Evolutionary conservation across 2,888 invertebrate species (phyloP).

Genomic region (Lydus trimaculatus): DNA sequence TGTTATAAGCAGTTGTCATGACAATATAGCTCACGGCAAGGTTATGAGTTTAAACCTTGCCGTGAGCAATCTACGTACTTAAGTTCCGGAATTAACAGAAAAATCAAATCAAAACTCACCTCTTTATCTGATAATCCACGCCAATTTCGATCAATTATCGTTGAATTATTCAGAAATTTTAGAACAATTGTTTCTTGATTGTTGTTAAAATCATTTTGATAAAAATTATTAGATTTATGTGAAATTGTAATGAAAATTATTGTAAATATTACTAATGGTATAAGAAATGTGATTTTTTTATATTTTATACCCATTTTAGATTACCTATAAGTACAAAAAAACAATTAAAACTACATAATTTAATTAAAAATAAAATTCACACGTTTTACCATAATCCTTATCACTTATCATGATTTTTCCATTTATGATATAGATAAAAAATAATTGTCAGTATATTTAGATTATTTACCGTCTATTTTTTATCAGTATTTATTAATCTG

Average conservation of each 20-base stretch:
- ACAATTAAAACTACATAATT: background rate
- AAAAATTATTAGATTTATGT: background rate
- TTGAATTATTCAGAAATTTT: background rate
- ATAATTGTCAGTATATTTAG: too few species aligned
- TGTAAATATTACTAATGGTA: background rate
- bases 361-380: too few species aligned
- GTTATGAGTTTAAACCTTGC: too few species aligned
- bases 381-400: background rate
- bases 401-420: background rate
- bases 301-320: background rate
- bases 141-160: slow-evolving; percentile 14
- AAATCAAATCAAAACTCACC: slow-evolving; percentile 6
- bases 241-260: background rate
- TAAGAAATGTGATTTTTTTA: background rate
- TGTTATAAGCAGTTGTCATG: too few species aligned
- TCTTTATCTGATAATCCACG: slow-evolving; percentile 14
- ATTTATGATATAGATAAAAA: too few species aligned
- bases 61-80: too few species aligned
- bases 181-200: background rate
- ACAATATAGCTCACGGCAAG: too few species aligned
- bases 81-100: too few species aligned
- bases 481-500: too few species aligned
- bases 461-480: too few species aligned
- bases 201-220: background rate
- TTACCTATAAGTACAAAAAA: background rate